These are phyloP conservation scores for Garrulus glandarius DNA, from an alignment of 2,797 vertebrate species.

Conservation along the genomic window DNA sequence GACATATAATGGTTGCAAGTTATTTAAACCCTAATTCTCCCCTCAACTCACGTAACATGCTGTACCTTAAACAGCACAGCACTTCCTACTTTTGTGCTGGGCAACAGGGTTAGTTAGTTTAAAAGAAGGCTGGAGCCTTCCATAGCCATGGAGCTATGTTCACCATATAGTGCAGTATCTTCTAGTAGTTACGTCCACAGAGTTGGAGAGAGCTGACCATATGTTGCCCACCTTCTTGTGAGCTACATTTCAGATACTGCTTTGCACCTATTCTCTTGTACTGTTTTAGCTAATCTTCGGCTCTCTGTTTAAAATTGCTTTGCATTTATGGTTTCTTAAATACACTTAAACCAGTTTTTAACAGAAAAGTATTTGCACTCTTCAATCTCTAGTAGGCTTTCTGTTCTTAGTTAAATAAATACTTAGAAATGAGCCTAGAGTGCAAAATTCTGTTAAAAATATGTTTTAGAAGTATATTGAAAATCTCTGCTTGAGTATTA, in stretches of 20 bases:
- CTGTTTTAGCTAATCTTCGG: background rate
- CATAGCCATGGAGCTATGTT: background rate
- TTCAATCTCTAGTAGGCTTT: background rate
- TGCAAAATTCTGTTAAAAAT: background rate
- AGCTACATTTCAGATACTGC: background rate
- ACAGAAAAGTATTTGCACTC: background rate
- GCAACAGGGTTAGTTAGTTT: background rate
- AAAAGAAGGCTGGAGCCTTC: background rate
- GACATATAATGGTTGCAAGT: background rate
- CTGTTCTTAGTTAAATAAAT: background rate
- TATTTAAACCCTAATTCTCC: background rate
- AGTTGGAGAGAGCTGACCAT: background rate
- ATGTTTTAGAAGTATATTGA: background rate
- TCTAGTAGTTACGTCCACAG: background rate
- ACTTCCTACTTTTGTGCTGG: background rate
- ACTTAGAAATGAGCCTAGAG: background rate
- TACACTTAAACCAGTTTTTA: background rate
- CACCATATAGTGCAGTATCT: background rate
- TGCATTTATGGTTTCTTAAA: background rate
- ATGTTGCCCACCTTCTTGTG: background rate
- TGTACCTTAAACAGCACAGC: background rate
- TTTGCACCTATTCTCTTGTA: background rate
- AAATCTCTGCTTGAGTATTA: background rate
- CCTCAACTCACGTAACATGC: background rate
- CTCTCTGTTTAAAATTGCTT: background rate